phyloP scores from a whole-genome alignment of 2,797 vertebrate genomes.

The Pseudomugil gertrudae region DNA sequence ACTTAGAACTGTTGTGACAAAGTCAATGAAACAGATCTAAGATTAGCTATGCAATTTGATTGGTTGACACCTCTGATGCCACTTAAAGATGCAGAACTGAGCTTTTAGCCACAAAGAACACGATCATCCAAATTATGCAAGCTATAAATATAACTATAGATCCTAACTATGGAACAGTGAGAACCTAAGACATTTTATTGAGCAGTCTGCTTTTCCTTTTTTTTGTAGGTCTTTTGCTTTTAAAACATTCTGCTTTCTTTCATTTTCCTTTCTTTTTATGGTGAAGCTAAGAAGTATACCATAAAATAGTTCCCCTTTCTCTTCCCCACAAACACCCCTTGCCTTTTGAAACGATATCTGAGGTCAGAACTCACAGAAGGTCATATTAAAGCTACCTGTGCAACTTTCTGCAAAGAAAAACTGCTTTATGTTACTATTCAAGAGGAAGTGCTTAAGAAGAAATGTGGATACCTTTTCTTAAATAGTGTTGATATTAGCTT shows the following conservation, averaged over 20 bases:
- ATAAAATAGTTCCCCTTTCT: neutral
- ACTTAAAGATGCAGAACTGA: too few relatives aligned
- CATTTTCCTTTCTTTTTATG: too few relatives aligned
- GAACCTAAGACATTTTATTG: neutral
- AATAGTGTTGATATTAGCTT: neutral
- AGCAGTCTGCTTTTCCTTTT: neutral
- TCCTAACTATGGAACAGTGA: neutral
- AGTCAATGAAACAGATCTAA: too few relatives aligned
- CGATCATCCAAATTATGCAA: neutral
- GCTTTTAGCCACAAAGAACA: too few relatives aligned
- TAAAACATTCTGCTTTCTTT: neutral
- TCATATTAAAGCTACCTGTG: neutral
- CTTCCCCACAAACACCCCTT: too few relatives aligned
- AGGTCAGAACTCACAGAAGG: too few relatives aligned
- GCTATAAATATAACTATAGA: neutral
- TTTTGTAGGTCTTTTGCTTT: neutral
- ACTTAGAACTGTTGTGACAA: too few relatives aligned
- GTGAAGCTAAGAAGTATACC: neutral
- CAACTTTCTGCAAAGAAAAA: neutral
- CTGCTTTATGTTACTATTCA: neutral
- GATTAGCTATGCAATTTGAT: too few relatives aligned
- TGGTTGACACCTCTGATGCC: too few relatives aligned
- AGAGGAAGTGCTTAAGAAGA: neutral
- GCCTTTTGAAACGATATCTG: neutral
- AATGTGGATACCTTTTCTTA: neutral